Base-by-base conservation (phyloP, 2,113 vertebrate genomes). In the Pedionomus torquatus region DNA sequence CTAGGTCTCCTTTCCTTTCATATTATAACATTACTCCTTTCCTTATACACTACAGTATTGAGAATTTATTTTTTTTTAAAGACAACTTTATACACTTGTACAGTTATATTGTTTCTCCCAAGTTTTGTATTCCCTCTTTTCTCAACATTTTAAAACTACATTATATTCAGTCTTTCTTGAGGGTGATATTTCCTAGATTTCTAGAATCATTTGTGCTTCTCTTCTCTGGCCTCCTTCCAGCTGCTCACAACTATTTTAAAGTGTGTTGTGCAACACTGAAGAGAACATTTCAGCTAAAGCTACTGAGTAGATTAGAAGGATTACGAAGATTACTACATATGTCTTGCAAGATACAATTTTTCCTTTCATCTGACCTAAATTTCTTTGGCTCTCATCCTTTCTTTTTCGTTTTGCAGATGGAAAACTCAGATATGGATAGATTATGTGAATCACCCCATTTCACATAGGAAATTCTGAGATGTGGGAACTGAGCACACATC, bases 181-280 rank as follows among this genome's bases (percentile, higher is more conserved):
- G 8, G 18, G 6, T 57, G 28, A 30, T 37, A n/a, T 55, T 94
- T 77, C 70, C 58, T 64, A 55, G 55, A 80, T 85, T 85, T 83
- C 83, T 70, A 37, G 37, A 74, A 83, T 81, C 0, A 31, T 37
- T 86, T 94, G 88, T 79, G 2, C n/a, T 83, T 88, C 41, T 61
- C 5, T 70, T 54, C n/a, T 61, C 54, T 80, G 75, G 63, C 26
- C 31, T 88, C 54, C 49, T 74, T 60, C 76, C 86, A 92, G 23
- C n/a, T 86, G 63, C 44, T 88, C 88, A 89, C n/a, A 86, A 86
- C 49, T 86, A 49, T 83, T 95, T 89, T 66, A 70, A 90, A 89
- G 28, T 39, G 7, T 71, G 60, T 90, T 92, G 58, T 70, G 68
- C 51, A 95, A 92, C 68, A 75, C 49, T 46, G 33, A 80, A 44